Evolutionary conservation across 1,140 invertebrate species (phyloP).

Genomic region (Onthophagus taurus): DNA sequence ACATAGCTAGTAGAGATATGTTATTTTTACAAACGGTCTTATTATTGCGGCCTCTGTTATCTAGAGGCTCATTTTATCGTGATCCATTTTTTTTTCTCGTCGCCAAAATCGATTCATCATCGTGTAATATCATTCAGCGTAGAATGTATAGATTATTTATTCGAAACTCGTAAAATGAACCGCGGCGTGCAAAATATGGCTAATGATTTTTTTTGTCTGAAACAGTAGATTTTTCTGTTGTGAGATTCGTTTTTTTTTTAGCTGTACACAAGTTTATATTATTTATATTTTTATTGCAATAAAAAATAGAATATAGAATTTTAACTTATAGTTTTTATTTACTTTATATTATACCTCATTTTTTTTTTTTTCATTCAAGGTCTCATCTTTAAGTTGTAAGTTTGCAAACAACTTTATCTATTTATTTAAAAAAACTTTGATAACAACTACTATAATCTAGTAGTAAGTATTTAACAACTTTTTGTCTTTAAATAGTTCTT

Average conservation of each 20-base stretch:
- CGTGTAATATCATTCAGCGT: conserved; percentile 9
- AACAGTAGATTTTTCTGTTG: conserved; percentile 6
- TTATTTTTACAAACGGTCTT: conserved; percentile 13
- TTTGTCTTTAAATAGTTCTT: neutral
- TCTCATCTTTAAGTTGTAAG: neutral
- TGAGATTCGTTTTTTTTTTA: conserved; percentile 10
- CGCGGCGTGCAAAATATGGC: too few relatives aligned
- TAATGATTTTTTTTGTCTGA: neutral
- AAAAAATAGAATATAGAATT: conserved; percentile 7
- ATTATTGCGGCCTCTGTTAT: conserved; percentile 13
- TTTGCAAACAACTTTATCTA: too few relatives aligned
- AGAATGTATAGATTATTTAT: too few relatives aligned
- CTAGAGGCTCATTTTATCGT: conserved; percentile 10
- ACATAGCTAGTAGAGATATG: conserved; percentile 4
- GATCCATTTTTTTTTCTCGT: conserved; percentile 3
- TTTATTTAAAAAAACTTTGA: too few relatives aligned
- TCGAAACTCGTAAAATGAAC: too few relatives aligned
- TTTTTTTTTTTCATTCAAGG: neutral
- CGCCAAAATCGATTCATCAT: conserved; percentile 3
- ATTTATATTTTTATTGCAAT: conserved; percentile 13
- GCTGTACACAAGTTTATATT: conserved; percentile 10
- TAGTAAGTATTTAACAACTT: neutral
- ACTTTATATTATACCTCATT: neutral
- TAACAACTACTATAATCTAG: neutral
- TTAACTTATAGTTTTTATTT: conserved; percentile 2